Percentiles rank a stretch among this genome's conserved stretches.
Conservation (phyloP, 2,797 vertebrate species). For the Mormyrops attenuatus region DNA sequence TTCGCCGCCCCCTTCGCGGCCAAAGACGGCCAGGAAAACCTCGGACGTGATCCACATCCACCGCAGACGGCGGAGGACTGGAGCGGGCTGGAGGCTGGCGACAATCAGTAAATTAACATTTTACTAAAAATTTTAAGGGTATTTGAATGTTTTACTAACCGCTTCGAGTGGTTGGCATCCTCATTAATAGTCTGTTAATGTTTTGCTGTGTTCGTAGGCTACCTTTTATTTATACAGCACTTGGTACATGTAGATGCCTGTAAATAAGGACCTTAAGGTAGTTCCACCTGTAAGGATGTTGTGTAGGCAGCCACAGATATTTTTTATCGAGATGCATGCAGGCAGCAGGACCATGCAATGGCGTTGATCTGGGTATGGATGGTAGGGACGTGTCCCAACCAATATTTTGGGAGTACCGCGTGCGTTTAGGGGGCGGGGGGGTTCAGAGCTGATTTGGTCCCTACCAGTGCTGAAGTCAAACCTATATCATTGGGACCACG, state of each 20-base stretch:
- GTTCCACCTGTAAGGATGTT: background rate
- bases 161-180: background rate
- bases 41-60: background rate
- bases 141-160: background rate
- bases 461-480: background rate
- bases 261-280: background rate
- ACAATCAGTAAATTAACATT: background rate
- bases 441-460: background rate
- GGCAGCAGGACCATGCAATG: background rate
- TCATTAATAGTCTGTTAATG: background rate
- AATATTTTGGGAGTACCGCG: background rate
- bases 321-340: background rate
- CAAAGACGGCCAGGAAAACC: background rate
- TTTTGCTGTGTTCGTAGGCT: background rate
- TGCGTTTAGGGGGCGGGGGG: background rate
- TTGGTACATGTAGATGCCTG: background rate
- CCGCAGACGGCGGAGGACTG: background rate
- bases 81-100: background rate
- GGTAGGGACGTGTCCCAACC: background rate
- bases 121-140: background rate
- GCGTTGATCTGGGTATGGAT: background rate
- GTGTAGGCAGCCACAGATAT: background rate
- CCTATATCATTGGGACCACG: background rate
- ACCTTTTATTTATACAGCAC: background rate
- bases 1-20: background rate